phyloP scores from a whole-genome alignment of 2,888 invertebrate species.

The Fabriciana adippe region DNA sequence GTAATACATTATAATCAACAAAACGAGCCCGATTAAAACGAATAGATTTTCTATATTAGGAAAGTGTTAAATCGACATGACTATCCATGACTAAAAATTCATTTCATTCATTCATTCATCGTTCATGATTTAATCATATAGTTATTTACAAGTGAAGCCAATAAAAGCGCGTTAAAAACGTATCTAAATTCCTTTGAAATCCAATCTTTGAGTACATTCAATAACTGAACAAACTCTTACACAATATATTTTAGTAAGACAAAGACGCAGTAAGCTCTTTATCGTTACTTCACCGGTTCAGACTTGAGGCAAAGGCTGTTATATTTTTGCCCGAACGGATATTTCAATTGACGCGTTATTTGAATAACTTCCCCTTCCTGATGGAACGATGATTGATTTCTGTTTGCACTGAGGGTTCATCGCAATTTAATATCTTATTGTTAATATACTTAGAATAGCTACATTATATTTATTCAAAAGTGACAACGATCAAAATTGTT shows the following conservation, averaged over 20 bases:
- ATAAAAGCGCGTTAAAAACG: no score
- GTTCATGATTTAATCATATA: no score
- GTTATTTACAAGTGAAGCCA: no score
- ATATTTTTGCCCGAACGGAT: conserved; percentile 49
- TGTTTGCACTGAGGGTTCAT: conserved; percentile 71
- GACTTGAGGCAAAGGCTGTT: conserved; percentile 23
- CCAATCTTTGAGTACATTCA: no score
- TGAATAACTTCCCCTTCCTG: conserved; percentile 74
- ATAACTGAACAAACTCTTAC: no score
- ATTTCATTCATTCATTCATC: no score
- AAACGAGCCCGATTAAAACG: no score
- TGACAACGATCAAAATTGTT: neutral
- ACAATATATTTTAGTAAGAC: conserved; percentile 4
- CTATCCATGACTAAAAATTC: no score
- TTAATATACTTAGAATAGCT: conserved; percentile 55
- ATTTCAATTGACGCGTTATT: conserved; percentile 61
- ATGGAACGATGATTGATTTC: conserved; percentile 80
- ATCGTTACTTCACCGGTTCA: conserved; percentile 19
- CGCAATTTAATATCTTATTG: conserved; percentile 79
- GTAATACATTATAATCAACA: no score
- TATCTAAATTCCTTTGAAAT: no score
- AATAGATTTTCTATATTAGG: no score
- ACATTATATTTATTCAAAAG: neutral
- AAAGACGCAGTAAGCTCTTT: conserved; percentile 9
- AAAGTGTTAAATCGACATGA: no score